Evolutionary conservation across 2,113 vertebrate genomes (phyloP).

Genomic region (Syngnathus floridae): DNA sequence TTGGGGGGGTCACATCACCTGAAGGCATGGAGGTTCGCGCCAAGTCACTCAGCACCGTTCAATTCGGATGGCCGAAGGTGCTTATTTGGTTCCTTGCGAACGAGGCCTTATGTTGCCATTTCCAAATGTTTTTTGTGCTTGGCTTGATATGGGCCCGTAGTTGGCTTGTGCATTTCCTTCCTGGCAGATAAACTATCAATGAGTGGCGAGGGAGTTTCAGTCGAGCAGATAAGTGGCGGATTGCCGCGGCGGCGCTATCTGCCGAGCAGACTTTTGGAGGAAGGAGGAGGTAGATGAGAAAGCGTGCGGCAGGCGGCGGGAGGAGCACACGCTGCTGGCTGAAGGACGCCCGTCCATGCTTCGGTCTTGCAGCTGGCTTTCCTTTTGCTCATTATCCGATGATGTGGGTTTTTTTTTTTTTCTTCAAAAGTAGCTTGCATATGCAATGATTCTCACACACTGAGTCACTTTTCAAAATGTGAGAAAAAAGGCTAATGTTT

Average conservation of each 20-base stretch:
- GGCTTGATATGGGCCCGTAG: not conserved
- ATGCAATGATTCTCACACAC: not conserved
- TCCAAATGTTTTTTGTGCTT: not conserved
- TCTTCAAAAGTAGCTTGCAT: not conserved
- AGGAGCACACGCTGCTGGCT: conserved; percentile 24
- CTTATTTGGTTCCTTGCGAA: not conserved
- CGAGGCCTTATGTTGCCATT: not conserved
- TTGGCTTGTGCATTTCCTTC: conserved; percentile 36
- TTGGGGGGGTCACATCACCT: conserved; percentile 41
- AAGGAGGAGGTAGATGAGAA: conserved; percentile 36
- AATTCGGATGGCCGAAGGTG: conserved; percentile 22
- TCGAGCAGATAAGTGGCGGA: conserved; percentile 50
- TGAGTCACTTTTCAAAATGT: too few relatives aligned
- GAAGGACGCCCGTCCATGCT: conserved; percentile 43
- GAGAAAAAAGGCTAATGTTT: too few relatives aligned
- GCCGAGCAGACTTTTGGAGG: conserved; percentile 15
- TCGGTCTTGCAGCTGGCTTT: conserved; percentile 12
- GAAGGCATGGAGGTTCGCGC: conserved; percentile 35
- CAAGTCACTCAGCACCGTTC: conserved; percentile 53
- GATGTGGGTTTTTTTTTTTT: not conserved
- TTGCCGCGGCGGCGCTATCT: conserved; percentile 41
- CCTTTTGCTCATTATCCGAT: too few relatives aligned
- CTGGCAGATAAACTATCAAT: conserved; percentile 51
- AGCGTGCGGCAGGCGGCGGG: conserved; percentile 22
- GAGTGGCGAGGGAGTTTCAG: conserved; percentile 33